phyloP scores from a whole-genome alignment of 2,113 vertebrate species.

The Hipposideros armiger region DNA sequence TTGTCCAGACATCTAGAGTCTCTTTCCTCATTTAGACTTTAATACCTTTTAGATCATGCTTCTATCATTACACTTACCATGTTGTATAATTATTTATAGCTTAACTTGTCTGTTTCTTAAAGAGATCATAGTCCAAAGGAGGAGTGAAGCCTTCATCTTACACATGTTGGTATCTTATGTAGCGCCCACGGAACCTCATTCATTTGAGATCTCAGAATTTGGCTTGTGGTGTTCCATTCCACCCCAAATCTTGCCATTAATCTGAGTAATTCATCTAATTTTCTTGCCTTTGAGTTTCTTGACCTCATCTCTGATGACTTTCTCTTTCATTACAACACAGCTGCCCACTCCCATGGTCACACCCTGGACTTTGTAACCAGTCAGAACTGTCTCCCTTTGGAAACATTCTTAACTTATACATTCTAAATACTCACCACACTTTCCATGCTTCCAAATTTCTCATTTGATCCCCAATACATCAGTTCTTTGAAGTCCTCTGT shows the following conservation, averaged over 20 bases:
- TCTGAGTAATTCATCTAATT: conserved; percentile 18
- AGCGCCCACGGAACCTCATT: background rate
- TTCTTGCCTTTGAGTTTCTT: conserved; percentile 54
- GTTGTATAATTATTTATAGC: background rate
- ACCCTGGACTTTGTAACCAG: background rate
- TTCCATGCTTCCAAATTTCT: background rate
- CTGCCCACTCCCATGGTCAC: background rate
- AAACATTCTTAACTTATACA: conserved; percentile 40
- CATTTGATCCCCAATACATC: background rate
- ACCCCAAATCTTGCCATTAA: background rate
- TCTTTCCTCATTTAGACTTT: background rate
- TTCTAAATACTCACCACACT: background rate
- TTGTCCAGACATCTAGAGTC: background rate
- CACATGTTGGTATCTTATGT: background rate
- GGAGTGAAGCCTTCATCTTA: background rate
- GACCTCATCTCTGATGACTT: conserved; percentile 28
- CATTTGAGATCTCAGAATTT: background rate
- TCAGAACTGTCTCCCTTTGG: conserved; percentile 15
- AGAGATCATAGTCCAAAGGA: background rate
- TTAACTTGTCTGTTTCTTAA: background rate
- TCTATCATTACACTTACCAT: background rate
- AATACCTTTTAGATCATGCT: background rate
- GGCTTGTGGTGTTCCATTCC: background rate
- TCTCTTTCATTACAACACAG: conserved; percentile 4
- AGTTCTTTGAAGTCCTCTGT: background rate